Evolutionary conservation across 2,797 vertebrate genomes (phyloP).

Genomic region (Oryzias sinensis): DNA sequence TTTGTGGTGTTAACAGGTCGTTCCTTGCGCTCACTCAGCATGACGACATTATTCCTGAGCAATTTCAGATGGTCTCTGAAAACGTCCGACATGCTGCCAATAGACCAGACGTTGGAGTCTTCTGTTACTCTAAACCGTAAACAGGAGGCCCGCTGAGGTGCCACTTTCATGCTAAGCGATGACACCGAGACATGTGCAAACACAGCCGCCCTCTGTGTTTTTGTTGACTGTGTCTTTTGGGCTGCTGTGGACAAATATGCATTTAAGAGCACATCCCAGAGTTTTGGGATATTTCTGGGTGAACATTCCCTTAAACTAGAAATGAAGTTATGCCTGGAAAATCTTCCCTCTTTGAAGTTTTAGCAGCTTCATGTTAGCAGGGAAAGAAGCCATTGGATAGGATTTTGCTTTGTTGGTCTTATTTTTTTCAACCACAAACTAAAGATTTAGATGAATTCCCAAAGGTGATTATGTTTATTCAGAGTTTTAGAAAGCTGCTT

Average conservation of each 20-base stretch:
- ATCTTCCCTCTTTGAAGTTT: slow-evolving; percentile 22
- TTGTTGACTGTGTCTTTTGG: not conserved
- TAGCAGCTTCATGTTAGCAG: slow-evolving; percentile 8
- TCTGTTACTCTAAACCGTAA: slow-evolving; percentile 47
- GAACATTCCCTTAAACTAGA: not conserved
- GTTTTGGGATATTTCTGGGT: slow-evolving; percentile 15
- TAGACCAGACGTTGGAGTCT: slow-evolving; percentile 48
- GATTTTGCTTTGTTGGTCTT: no score
- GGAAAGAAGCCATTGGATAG: slow-evolving; percentile 9
- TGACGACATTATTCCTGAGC: slow-evolving; percentile 1
- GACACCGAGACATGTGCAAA: slow-evolving; percentile 20
- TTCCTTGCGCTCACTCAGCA: slow-evolving; percentile 6
- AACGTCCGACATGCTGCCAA: slow-evolving; percentile 23
- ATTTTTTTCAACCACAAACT: no score
- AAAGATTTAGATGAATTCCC: no score
- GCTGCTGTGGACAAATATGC: slow-evolving; percentile 1
- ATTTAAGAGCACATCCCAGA: not conserved
- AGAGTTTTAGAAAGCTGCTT: no score
- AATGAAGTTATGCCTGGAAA: not conserved
- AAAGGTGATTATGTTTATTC: no score
- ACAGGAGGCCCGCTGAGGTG: slow-evolving; percentile 53
- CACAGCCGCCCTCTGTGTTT: slow-evolving; percentile 4
- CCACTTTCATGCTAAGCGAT: slow-evolving; percentile 39
- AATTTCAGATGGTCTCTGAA: slow-evolving; percentile 14
- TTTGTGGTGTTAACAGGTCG: not conserved